Evolutionary conservation across 2,888 invertebrate genomes (phyloP), one percentile per base, ranked within the genome.

Genomic region (Oxyscelio sp.): DNA sequence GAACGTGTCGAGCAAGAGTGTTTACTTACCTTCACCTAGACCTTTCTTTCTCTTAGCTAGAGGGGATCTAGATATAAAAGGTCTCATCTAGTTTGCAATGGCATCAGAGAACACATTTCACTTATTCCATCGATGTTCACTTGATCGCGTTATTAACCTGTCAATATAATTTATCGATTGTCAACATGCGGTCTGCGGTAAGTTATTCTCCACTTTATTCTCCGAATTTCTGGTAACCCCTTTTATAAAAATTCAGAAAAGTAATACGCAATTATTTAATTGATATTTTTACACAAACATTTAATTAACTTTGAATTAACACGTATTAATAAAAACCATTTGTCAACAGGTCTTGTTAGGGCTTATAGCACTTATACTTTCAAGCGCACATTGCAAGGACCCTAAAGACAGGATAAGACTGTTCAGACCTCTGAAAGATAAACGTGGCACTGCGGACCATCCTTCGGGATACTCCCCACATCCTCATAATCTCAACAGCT

Each of bases 11-110:
- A 85, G 84, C 61, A 84, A 83, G 85, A 86, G 85, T 87, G 83
- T 84, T 79, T 79, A 66, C 85, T 93, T 93, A 93, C 94, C 94
- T 94, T 94, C 94, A 94, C 94, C 94, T 94, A 94, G 94, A 94
- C 94, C 94, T 94, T 92, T 94, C 94, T 93, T 93, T 94, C 88
- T 83, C 91, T 87, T 85, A 77, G 80, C 56, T 80, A 92, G 93
- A 91, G 94, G 94, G 94, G 94, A 92, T 92, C 87, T 87, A 87
- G 89, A 92, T 94, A 94, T 94, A 94, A 94, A 93, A 92, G 91
- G 91, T 93, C 90, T 93, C 92, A 90, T 91, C 92, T 90, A 89
- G 90, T 89, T 92, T 89, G 92, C 90, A 91, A 91, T 92, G 90
- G 87, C 91, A 92, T 87, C 93, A 94, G 92, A 94, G 68, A 91